These are phyloP conservation scores for Pristionchus mayeri DNA, from an alignment of 2,888 invertebrate genomes.

Conservation along the genomic window DNA sequence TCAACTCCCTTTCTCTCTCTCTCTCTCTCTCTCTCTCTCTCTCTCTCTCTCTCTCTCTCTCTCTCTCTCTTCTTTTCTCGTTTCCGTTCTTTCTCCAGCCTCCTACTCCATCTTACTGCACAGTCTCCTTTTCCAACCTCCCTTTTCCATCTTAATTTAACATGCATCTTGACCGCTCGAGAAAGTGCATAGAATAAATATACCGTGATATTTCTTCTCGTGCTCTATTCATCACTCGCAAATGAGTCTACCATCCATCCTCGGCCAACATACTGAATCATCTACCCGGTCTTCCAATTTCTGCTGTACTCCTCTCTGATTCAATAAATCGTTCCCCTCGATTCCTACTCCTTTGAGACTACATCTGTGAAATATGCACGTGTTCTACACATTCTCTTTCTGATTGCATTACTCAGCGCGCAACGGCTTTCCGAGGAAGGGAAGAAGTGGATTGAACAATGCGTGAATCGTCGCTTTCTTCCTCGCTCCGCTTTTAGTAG, in stretches of 20 bases:
- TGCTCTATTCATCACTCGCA: not conserved
- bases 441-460: not conserved
- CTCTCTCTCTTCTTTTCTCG: not conserved
- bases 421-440: not conserved
- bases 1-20: conserved; percentile 30
- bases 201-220: no score
- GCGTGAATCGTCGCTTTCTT: not conserved
- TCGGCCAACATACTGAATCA: no score
- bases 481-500: no score
- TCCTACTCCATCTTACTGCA: not conserved
- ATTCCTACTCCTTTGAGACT: not conserved
- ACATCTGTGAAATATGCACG: conserved; percentile 25
- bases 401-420: conserved; percentile 38
- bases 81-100: conserved; percentile 19
- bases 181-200: no score
- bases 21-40: not conserved
- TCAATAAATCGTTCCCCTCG: not conserved
- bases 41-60: conserved; percentile 7
- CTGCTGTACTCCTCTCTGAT: no score
- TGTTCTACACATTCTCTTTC: conserved; percentile 34
- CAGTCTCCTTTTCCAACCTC: not conserved
- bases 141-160: not conserved
- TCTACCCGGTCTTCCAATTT: no score
- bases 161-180: not conserved
- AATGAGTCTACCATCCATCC: not conserved